Conservation (phyloP, 2,797 vertebrate species). For the Hippopotamyrus pictus region DNA sequence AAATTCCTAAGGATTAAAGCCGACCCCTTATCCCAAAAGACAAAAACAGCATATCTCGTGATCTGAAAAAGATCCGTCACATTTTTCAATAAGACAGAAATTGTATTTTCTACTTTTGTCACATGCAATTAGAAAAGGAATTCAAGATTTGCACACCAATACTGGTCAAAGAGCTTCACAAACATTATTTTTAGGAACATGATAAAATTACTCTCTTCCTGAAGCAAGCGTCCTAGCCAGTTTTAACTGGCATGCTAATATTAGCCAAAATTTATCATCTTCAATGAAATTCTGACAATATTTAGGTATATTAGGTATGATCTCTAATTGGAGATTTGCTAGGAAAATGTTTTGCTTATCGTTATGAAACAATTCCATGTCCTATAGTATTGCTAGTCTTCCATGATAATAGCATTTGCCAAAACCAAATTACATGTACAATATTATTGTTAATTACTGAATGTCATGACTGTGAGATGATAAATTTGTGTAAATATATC, state of each 20-base stretch:
- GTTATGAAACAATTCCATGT: background rate
- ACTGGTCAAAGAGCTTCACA: constrained; percentile 1
- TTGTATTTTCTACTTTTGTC: constrained; percentile 12
- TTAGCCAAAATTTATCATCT: background rate
- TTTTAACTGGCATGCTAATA: background rate
- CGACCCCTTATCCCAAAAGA: constrained; percentile 27
- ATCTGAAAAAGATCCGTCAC: background rate
- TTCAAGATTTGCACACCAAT: constrained; percentile 17
- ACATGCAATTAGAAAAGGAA: constrained; percentile 23
- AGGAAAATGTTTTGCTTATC: background rate
- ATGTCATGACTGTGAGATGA: background rate
- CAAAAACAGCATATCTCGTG: background rate
- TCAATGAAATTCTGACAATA: background rate
- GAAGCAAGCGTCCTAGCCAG: constrained; percentile 29
- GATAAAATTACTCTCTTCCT: background rate
- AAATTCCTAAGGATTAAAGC: constrained; percentile 43
- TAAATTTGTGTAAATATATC: background rate
- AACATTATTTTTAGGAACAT: constrained; percentile 28
- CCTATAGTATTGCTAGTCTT: background rate
- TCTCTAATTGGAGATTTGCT: background rate
- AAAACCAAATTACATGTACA: background rate
- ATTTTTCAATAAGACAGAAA: constrained; percentile 17
- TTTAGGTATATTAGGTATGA: background rate
- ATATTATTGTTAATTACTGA: background rate
- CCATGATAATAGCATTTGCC: background rate